Evolutionary conservation across 2,888 invertebrate genomes (phyloP).

Genomic region (Epinotia brunnichana): DNA sequence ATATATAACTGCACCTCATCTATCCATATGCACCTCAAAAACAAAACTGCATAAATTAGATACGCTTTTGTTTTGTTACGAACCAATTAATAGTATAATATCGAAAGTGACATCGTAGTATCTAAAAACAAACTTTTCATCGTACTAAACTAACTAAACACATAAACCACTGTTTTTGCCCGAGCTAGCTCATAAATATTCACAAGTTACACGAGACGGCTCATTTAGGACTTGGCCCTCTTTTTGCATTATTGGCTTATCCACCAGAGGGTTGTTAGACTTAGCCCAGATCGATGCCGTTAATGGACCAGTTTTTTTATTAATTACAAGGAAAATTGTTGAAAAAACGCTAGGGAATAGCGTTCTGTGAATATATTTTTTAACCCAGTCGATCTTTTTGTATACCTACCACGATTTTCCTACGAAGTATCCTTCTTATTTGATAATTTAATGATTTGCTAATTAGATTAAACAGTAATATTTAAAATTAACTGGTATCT

Average conservation of each 20-base stretch:
- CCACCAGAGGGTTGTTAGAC: conserved; percentile 76
- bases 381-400: not conserved
- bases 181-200: conserved; percentile 79
- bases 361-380: not conserved
- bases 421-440: not conserved
- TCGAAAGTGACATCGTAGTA: not conserved
- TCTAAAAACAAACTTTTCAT: conserved; percentile 16
- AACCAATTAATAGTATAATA: too few relatives aligned
- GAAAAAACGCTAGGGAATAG: conserved; percentile 49
- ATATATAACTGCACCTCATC: too few relatives aligned
- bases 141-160: conserved; percentile 54
- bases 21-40: too few relatives aligned
- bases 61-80: too few relatives aligned
- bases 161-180: conserved; percentile 66
- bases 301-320: conserved; percentile 77
- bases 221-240: conserved; percentile 78
- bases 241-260: conserved; percentile 81
- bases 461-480: too few relatives aligned
- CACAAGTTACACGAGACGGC: conserved; percentile 77
- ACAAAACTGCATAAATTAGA: too few relatives aligned
- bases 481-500: not conserved
- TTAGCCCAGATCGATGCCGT: conserved; percentile 72
- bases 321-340: conserved; percentile 66
- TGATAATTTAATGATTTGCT: too few relatives aligned
- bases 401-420: not conserved